Evolutionary conservation across 2,113 vertebrate species (phyloP).

Genomic region (Microtus oregoni): DNA sequence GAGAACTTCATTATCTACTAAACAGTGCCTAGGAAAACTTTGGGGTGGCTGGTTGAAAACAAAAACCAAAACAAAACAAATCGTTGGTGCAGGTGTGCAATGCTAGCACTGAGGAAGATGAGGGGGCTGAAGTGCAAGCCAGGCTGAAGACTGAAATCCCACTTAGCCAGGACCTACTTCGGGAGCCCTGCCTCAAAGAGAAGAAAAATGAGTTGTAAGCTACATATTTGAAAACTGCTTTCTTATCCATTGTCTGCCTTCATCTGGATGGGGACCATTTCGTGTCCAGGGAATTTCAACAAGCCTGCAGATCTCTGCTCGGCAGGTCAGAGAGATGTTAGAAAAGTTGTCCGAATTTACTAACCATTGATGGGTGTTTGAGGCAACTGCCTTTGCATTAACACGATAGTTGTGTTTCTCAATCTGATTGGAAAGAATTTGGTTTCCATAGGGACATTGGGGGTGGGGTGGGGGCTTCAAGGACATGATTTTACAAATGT

Average conservation of each 20-base stretch:
- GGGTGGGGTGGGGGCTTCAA: conserved; percentile 26
- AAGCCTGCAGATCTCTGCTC: neutral
- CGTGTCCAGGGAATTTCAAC: conserved; percentile 65
- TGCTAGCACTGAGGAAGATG: neutral
- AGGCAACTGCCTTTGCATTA: conserved; percentile 81
- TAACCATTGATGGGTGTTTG: conserved; percentile 65
- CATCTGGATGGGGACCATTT: neutral
- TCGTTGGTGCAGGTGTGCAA: no score
- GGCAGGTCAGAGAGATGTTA: conserved; percentile 51
- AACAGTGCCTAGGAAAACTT: conserved; percentile 77
- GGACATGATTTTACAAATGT: conserved; percentile 83
- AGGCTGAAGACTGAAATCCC: neutral
- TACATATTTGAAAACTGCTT: conserved; percentile 76
- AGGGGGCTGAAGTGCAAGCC: neutral
- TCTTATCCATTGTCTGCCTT: conserved; percentile 75
- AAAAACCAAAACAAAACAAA: no score
- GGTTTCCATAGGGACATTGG: conserved; percentile 77
- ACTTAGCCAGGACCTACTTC: no score
- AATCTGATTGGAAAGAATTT: conserved; percentile 73
- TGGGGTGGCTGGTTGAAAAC: conserved; percentile 51
- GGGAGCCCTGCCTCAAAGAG: neutral
- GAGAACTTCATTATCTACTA: conserved; percentile 80
- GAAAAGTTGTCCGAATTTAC: conserved; percentile 74
- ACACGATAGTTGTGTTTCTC: conserved; percentile 78
- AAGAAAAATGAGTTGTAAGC: no score